These are phyloP conservation scores for Perizoma flavofasciatum DNA, from an alignment of 2,888 invertebrate genomes.

Conservation along the genomic window DNA sequence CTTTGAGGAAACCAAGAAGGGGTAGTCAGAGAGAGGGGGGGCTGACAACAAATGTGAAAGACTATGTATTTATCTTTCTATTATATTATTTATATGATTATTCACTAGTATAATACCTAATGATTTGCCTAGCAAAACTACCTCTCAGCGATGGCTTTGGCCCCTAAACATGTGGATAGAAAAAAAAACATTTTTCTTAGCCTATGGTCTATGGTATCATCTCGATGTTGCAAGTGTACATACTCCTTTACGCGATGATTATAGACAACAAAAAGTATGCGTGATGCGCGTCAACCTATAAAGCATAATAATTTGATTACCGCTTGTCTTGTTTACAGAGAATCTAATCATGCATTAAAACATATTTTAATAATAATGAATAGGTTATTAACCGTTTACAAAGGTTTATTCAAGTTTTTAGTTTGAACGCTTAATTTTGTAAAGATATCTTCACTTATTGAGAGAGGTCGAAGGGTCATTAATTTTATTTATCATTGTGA, in stretches of 20 bases:
- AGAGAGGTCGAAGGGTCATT: too few species aligned
- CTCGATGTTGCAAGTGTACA: background rate
- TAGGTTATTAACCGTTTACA: slow-evolving; percentile 1
- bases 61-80: too few species aligned
- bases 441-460: background rate
- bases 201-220: too few species aligned
- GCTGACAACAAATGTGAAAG: too few species aligned
- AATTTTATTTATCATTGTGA: background rate
- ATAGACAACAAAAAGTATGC: background rate
- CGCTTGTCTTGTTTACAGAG: slow-evolving; percentile 7
- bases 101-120: too few species aligned
- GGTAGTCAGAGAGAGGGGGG: too few species aligned
- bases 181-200: too few species aligned
- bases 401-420: background rate
- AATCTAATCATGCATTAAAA: slow-evolving; percentile 10
- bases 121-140: too few species aligned
- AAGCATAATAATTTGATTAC: slow-evolving; percentile 8
- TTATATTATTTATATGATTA: too few species aligned
- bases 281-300: slow-evolving; percentile 2
- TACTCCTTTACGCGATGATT: slow-evolving; percentile 6
- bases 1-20: too few species aligned
- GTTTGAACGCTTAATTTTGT: background rate
- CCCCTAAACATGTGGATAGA: too few species aligned
- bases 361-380: background rate
- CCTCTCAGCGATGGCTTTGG: too few species aligned